phyloP scores from a whole-genome alignment of 2,888 invertebrate genomes.

The Pandemis corylana region DNA sequence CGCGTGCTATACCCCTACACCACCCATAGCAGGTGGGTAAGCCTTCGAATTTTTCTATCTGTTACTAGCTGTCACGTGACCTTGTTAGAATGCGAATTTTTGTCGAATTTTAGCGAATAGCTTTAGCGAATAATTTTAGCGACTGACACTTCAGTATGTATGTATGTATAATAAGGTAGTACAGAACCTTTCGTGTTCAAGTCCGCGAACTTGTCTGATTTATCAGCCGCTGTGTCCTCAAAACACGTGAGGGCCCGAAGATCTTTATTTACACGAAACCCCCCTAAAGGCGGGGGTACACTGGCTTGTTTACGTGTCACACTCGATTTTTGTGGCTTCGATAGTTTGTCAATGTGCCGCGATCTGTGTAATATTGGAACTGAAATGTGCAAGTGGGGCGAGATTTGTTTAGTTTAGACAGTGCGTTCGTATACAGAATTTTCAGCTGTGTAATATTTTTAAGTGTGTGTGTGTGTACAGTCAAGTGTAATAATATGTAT shows the following conservation, averaged over 20 bases:
- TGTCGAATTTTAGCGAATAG: too few species aligned
- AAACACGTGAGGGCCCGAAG: slow-evolving; percentile 14
- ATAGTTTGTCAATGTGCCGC: not conserved
- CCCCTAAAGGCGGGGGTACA: slow-evolving; percentile 9
- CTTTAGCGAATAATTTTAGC: too few species aligned
- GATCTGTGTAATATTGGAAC: slow-evolving; percentile 1
- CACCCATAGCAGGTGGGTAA: too few species aligned
- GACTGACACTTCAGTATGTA: too few species aligned
- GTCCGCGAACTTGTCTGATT: not conserved
- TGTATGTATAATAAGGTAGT: too few species aligned
- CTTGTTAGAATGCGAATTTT: too few species aligned
- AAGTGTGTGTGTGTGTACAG: too few species aligned
- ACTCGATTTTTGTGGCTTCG: not conserved
- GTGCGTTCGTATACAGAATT: not conserved
- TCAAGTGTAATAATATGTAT: too few species aligned
- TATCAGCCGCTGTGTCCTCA: slow-evolving; percentile 1
- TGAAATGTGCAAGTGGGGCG: not conserved
- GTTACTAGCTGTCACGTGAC: too few species aligned
- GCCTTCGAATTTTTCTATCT: too few species aligned
- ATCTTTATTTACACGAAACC: slow-evolving; percentile 23
- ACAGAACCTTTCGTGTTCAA: too few species aligned
- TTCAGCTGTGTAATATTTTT: not conserved
- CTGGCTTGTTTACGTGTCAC: slow-evolving; percentile 1
- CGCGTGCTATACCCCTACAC: too few species aligned
- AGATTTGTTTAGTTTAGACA: not conserved